Conservation (phyloP, 2,113 vertebrate species). For the Antechinus stuartii region DNA sequence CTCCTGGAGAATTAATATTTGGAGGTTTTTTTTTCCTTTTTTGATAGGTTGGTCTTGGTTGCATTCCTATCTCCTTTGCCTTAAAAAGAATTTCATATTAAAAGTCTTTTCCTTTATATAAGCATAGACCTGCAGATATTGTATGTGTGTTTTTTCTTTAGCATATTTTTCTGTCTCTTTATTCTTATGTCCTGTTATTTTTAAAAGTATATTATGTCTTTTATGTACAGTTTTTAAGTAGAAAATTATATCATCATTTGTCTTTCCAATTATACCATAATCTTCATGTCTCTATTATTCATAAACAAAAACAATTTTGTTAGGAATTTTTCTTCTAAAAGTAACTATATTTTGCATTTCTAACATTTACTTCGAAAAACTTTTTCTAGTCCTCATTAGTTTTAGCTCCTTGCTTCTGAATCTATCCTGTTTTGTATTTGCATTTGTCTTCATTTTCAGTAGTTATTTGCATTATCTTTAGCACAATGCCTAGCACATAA, state of each 20-base stretch:
- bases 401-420: background rate
- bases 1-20: no score
- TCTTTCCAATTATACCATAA: background rate
- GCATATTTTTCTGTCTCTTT: background rate
- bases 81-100: no score
- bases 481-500: background rate
- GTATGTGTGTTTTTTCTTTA: background rate
- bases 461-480: background rate
- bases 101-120: background rate
- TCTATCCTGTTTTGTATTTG: background rate
- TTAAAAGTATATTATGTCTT: background rate
- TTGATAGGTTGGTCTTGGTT: no score
- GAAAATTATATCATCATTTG: background rate
- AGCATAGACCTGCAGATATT: fast-evolving
- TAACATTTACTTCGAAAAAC: background rate
- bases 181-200: background rate
- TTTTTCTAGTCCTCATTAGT: background rate
- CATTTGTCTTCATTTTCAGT: background rate
- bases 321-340: conserved; percentile 6
- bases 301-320: background rate
- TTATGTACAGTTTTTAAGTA: background rate
- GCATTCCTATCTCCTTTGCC: no score
- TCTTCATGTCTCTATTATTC: fast-evolving
- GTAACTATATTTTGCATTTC: background rate
- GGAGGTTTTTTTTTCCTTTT: no score